Evolutionary conservation across 1,140 invertebrate genomes (phyloP), one percentile per base, ranked within the genome.

Genomic region (Zaprionus vittiger): DNA sequence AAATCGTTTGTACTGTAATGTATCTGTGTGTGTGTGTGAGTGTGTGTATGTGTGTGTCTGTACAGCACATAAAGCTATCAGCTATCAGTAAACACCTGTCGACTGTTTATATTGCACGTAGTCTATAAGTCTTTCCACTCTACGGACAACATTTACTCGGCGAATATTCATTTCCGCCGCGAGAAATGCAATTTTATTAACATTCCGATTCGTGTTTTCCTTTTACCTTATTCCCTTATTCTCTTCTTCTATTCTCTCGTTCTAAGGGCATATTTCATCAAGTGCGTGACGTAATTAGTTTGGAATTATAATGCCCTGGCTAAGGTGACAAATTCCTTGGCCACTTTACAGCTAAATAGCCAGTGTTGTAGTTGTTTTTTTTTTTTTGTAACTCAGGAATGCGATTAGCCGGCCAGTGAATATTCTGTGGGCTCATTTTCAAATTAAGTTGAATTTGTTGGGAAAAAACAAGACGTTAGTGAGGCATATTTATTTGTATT

Each of bases 1-100:
- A 86, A 86, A 71, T 80, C 77, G 85, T 82, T 73, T 79, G 80
- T 61, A 77, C 65, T 73, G 69, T 82, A 82, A 86, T 69, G 28
- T 61, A 17, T 61, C 7, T 49, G 15, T 74, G 17, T 68, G 34
- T 62, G 17, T 67, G 28, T 34, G 22, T 59, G 34, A 44, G n/a
- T 26, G 20, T 47, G 44, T 15, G 22, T 57, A 26, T 55, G 22
- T 34, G 31, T 60, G 34, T 54, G n/a, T 44, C 20, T 55, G 44
- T 54, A n/a, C n/a, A 20, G 55, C 17, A 71, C 38, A 68, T 66
- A 71, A 63, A 78, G 64, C 64, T 57, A 77, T 70, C 68, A 70
- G 52, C 64, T 57, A 77, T 70, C 68, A 70, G 52, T 64, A 77
- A 69, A 69, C 82, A 84, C 78, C 82, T 84, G 81, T 73, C 78